A percentile compares a stretch with the other conserved stretches of the same genome.
Evolutionary conservation across 2,113 vertebrate genomes (phyloP).

Genomic region (Bubalus kerabau): DNA sequence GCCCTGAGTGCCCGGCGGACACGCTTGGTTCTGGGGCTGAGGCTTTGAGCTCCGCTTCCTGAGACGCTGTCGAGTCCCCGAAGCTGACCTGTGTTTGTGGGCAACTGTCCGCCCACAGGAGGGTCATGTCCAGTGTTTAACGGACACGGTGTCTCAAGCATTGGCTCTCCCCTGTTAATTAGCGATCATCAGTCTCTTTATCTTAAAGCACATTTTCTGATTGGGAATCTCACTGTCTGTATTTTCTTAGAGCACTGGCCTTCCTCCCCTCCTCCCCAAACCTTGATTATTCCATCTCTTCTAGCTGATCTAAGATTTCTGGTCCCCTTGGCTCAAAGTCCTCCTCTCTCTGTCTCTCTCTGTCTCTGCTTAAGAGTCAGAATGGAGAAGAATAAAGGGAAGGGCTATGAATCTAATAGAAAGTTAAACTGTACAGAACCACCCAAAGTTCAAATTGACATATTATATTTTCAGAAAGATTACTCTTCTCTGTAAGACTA

Average conservation of each 20-base stretch:
- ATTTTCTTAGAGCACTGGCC: not conserved
- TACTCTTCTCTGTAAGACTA: not conserved
- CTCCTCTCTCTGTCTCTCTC: not conserved
- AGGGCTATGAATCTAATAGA: fast-evolving
- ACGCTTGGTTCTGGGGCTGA: fast-evolving
- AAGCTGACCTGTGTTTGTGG: not conserved
- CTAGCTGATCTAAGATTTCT: fast-evolving
- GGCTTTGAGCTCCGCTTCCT: not conserved
- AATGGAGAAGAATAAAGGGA: fast-evolving
- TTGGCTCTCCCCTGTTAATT: fast-evolving
- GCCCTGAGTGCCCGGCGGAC: fast-evolving
- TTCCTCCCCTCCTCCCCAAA: too few species aligned
- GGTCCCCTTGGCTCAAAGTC: not conserved
- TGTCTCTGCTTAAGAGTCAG: not conserved
- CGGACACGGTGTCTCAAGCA: fast-evolving
- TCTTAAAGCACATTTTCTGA: not conserved
- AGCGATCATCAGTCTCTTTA: fast-evolving
- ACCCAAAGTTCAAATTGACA: not conserved
- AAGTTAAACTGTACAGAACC: not conserved
- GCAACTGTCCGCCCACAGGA: fast-evolving
- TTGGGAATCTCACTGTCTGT: not conserved
- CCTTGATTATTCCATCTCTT: fast-evolving
- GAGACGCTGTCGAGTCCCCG: fast-evolving
- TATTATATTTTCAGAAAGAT: not conserved
- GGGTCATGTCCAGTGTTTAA: fast-evolving